Base-by-base conservation (phyloP, 2,888 invertebrate species). In the Limulus polyphemus region DNA sequence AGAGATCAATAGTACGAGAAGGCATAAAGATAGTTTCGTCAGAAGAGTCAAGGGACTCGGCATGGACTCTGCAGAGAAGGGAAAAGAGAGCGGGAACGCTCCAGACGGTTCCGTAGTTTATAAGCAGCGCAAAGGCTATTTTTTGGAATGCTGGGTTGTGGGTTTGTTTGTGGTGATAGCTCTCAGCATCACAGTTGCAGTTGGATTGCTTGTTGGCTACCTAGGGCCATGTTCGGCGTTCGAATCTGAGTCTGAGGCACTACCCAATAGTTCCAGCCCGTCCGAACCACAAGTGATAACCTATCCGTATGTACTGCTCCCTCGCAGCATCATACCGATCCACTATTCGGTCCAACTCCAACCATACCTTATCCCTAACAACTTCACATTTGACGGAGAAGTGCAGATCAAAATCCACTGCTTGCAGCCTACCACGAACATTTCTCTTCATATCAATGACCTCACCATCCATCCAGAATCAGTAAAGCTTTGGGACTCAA, bases 401-500 rank as follows among this genome's bases (percentile, higher is more conserved):
- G 68, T 69, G n/a, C 52, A 55, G 50, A 60, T 68, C 51, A 73
- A 72, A 54, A 68, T 90, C 57, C 79, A 82, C 63, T 83, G 84
- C 1, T 78, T 81, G 14, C 79, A 82, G 67, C 79, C 81, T 57
- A 84, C 84, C 11, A 79, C 80, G 58, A 84, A 84, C 73, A 80
- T 91, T 14, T 87, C 85, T 1, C 80, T 91, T 67, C 90, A 91
- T 73, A 83, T 84, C 10, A 82, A 83, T 50, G 85, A 87, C 68
- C 77, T 91, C 68, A 79, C 77, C 56, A 84, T 90, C 65, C 79
- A 81, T 51, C 79, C 81, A 58, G 78, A 81, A 49, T 79, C 80
- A 57, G 79, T 86, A 5, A 52, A 56, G 55, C 55, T 69, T 48
- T 48, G 16, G 9, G 60, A 58, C 7, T 11, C 48, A 11, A 58